Evolutionary conservation across 2,888 invertebrate genomes (phyloP).

Genomic region (Calameuta filiformis): DNA sequence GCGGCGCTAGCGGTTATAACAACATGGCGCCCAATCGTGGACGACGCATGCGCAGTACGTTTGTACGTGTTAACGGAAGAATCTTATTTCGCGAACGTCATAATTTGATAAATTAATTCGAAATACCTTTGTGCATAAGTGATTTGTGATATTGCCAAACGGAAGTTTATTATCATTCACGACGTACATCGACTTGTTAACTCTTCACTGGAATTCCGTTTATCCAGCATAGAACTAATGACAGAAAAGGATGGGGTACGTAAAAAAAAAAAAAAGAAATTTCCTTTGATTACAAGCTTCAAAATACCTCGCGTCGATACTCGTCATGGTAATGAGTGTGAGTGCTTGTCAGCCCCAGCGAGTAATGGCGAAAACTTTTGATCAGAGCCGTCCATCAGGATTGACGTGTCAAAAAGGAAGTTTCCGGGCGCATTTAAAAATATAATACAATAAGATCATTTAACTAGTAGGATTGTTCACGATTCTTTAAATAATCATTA

Average conservation of each 20-base stretch:
- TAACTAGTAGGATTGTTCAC: not conserved
- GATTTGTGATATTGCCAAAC: not conserved
- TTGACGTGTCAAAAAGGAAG: not conserved
- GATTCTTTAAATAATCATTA: not conserved
- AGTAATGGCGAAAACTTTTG: not conserved
- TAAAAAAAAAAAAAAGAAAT: not conserved
- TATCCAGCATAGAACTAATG: not conserved
- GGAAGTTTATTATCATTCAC: not conserved
- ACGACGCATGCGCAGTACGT: not conserved
- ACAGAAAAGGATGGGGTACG: too few relatives aligned
- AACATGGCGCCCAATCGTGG: not conserved
- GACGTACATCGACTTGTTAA: not conserved
- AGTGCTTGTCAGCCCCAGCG: not conserved
- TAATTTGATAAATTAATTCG: not conserved
- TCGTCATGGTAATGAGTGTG: not conserved
- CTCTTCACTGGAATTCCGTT: not conserved
- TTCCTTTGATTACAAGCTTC: not conserved
- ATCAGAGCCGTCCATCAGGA: not conserved
- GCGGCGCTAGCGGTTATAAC: not conserved
- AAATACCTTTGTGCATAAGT: not conserved
- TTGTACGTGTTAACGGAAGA: not conserved
- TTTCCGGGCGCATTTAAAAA: not conserved
- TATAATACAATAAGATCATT: not conserved
- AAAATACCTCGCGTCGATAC: not conserved
- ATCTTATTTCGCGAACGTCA: not conserved